Evolutionary conservation across 1,140 invertebrate genomes (phyloP), one percentile per base, ranked within the genome.

Genomic region (Drosophila athabasca): DNA sequence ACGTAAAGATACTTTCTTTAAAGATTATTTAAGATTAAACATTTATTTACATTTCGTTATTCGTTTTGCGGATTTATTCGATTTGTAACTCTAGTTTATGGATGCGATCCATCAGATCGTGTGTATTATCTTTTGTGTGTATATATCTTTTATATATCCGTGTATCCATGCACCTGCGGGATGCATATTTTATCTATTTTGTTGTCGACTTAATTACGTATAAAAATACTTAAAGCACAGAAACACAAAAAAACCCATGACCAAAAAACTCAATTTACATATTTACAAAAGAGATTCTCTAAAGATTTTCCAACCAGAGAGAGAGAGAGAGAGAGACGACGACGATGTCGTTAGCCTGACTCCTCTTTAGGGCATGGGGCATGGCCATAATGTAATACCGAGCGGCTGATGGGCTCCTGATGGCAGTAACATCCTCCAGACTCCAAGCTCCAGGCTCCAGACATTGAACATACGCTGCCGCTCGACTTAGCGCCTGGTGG

Each of bases 221-320:
- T 87, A 90, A 90, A 90, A 90, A 90, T 90, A 90, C 79, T 90
- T 90, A 90, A 79, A 87, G 82, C 67, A 69, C 64, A 58, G 57
- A 57, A 69, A 65, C 57, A 51, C 68, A 69, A 76, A 79, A 39
- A 13, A 39, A 39, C 35, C 11, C 35, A 39, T 13, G 11, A 39
- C 35, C 35, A 11, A 39, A 39, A 84, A 84, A 73, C 71, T 49
- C 41, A 57, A 80, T 85, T 88, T 85, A 85, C 82, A 82, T 85
- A 85, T 88, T 72, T 87, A 85, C 78, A 80, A 61, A 39, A 13
- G 35, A 39, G 35, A 39, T 13, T 39, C 35, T 13, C 35, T 2
- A 11, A 39, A 39, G 31, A 31, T 9, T 31, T 31, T 31, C 8
- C 31, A 9, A 31, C 29, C 7, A 1, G 24, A 26, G 24, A 31